Evolutionary conservation across 2,888 invertebrate genomes (phyloP).

Genomic region (Stenoptilia bipunctidactyla): DNA sequence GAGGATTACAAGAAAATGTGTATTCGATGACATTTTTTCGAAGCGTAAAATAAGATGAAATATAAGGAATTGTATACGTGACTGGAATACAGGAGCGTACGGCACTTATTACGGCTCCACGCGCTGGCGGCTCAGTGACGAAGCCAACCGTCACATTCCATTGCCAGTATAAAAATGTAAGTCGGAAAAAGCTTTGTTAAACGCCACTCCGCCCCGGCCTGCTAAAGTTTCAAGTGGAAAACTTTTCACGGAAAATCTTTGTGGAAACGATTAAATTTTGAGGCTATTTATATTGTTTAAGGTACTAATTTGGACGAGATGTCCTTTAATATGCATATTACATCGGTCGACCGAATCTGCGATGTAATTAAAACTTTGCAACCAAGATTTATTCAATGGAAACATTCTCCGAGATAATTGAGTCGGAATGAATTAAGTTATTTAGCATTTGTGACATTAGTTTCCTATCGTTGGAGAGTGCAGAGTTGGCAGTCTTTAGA

Average conservation of each 20-base stretch:
- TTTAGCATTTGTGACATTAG: constrained; percentile 29
- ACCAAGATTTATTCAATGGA: not conserved
- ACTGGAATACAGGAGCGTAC: constrained; percentile 54
- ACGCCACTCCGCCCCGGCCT: constrained; percentile 64
- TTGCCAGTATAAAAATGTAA: constrained; percentile 67
- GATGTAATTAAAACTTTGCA: not conserved
- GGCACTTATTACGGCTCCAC: constrained; percentile 66
- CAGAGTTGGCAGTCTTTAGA: constrained; percentile 35
- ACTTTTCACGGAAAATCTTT: constrained; percentile 66
- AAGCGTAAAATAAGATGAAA: constrained; percentile 68
- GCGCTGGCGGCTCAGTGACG: constrained; percentile 34
- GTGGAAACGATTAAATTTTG: constrained; percentile 66
- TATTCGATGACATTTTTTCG: constrained; percentile 71
- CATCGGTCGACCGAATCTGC: constrained; percentile 1
- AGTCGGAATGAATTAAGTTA: constrained; percentile 13
- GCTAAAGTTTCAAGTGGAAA: constrained; percentile 70
- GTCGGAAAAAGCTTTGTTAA: constrained; percentile 67
- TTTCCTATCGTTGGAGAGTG: constrained; percentile 20
- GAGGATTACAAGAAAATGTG: constrained; percentile 70
- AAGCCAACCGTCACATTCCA: constrained; percentile 66
- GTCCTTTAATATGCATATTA: constrained; percentile 22
- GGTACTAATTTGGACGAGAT: constrained; percentile 24
- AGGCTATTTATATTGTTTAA: constrained; percentile 59
- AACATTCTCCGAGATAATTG: not conserved
- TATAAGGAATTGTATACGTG: constrained; percentile 70